Base-by-base conservation (phyloP, 1,140 invertebrate species). In the Pseudomyrmex gracilis region DNA sequence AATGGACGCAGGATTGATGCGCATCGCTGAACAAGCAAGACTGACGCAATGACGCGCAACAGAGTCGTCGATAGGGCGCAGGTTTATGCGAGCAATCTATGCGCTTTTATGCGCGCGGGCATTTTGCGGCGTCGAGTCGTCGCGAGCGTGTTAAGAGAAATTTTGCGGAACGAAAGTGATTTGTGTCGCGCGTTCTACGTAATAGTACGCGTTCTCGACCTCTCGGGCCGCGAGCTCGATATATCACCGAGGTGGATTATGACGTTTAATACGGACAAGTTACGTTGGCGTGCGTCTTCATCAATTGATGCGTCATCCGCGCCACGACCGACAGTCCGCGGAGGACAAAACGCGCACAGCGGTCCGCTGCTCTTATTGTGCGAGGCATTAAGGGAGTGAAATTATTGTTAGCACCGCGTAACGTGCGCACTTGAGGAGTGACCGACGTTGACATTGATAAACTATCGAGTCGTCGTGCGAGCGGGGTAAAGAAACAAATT, bases 181-280 rank as follows among this genome's bases (percentile, higher is more conserved):
- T 80, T 80, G 76, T 71, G 76, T 66, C 45, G 76, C 43, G 55
- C 53, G 17, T 49, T 80, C 66, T 70, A 71, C 20, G 76, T 71
- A 55, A 80, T 80, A 71, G 53, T 47, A 47, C 76, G 45, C n/a
- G 76, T 43, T 45, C 76, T 58, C 76, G 76, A 70, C 76, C 76
- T 80, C 76, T 80, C 74, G 34, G 76, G 66, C 22, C 55, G 71
- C 73, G 43, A 49, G 80, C 45, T 80, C 82, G 85, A 84, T 87
- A 66, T 67, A 87, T 88, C 85, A 83, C 22, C 61, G 67, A 10
- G 76, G 57, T 64, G 58, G 55, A 58, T 89, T 89, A 88, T 66
- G 84, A 88, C 78, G 73, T 88, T 88, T 89, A 89, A 89, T 88
- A 77, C 77, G 76, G 84, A 57, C 77, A 73, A 78, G 76, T 88